A percentile compares a stretch with the other conserved stretches of the same genome.
These are phyloP conservation scores for Pogoniulus pusillus DNA, from an alignment of 2,797 vertebrate genomes.

Conservation along the genomic window DNA sequence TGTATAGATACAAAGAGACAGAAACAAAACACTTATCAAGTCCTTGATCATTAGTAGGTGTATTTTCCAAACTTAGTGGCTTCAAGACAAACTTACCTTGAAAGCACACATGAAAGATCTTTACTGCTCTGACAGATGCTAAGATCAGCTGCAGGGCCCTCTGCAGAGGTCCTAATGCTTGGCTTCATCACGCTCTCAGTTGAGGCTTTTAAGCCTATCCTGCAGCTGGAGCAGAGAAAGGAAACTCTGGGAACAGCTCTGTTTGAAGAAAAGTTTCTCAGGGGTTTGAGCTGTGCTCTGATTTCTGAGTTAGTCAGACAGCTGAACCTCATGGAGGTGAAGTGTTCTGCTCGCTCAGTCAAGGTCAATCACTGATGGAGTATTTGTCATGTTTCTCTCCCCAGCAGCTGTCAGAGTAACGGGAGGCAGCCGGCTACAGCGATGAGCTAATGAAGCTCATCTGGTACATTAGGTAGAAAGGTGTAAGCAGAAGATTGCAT, in stretches of 20 bases:
- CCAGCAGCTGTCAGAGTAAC: neutral
- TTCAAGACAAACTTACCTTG: neutral
- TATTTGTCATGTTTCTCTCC: neutral
- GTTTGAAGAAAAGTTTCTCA: neutral
- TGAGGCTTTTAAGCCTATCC: neutral
- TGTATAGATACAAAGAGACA: neutral
- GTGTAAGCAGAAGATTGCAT: neutral
- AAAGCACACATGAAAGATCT: neutral
- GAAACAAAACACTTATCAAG: neutral
- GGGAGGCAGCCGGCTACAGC: neutral
- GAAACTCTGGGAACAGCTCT: rapidly evolving
- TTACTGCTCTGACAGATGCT: neutral
- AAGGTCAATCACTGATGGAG: neutral
- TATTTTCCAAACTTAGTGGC: neutral
- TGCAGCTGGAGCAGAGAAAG: neutral
- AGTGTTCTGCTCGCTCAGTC: neutral
- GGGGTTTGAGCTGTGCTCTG: neutral
- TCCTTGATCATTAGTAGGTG: neutral
- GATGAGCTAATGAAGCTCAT: slow-evolving; percentile 37
- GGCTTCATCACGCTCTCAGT: neutral
- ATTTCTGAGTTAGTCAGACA: neutral
- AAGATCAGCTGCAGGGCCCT: neutral
- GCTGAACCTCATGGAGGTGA: neutral
- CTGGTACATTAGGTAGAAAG: slow-evolving; percentile 38
- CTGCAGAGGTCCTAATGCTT: neutral